Percentiles rank a stretch among this genome's conserved stretches.
Conservation (phyloP, 1,140 invertebrate species). For the Bombus cullumanus region DNA sequence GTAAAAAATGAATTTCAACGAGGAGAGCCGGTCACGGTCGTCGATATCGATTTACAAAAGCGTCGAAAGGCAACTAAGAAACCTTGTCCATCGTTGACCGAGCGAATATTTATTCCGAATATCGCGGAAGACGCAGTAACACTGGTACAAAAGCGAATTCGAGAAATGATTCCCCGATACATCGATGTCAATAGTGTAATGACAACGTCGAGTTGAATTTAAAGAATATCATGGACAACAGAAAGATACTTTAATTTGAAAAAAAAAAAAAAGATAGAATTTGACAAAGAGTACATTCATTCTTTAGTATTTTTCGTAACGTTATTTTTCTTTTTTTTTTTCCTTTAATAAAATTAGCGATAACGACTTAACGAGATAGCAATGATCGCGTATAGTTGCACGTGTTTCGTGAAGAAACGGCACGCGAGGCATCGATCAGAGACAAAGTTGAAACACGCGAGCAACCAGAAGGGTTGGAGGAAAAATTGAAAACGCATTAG, state of each 20-base stretch:
- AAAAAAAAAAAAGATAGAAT: too few species aligned
- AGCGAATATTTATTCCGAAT: slow-evolving; percentile 10
- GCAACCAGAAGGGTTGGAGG: too few species aligned
- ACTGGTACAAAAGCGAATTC: background rate
- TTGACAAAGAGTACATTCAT: too few species aligned
- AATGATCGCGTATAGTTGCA: background rate
- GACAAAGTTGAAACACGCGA: background rate
- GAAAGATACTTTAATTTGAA: too few species aligned
- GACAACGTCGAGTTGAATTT: background rate
- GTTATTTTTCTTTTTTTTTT: background rate
- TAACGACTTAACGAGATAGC: background rate
- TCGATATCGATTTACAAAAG: slow-evolving; percentile 1
- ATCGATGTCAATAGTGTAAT: too few species aligned
- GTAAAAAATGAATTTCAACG: too few species aligned
- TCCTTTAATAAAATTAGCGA: background rate
- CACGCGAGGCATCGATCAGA: slow-evolving; percentile 19
- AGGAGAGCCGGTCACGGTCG: background rate
- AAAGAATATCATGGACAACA: too few species aligned
- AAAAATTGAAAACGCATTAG: slow-evolving; percentile 28
- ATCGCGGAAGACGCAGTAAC: background rate
- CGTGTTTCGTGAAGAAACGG: background rate
- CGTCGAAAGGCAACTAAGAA: background rate
- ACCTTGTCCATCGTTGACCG: background rate
- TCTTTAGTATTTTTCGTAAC: too few species aligned
- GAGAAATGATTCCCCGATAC: background rate